These are phyloP conservation scores for Pelodytes ibericus DNA, from an alignment of 2,797 vertebrate genomes.

Conservation along the genomic window DNA sequence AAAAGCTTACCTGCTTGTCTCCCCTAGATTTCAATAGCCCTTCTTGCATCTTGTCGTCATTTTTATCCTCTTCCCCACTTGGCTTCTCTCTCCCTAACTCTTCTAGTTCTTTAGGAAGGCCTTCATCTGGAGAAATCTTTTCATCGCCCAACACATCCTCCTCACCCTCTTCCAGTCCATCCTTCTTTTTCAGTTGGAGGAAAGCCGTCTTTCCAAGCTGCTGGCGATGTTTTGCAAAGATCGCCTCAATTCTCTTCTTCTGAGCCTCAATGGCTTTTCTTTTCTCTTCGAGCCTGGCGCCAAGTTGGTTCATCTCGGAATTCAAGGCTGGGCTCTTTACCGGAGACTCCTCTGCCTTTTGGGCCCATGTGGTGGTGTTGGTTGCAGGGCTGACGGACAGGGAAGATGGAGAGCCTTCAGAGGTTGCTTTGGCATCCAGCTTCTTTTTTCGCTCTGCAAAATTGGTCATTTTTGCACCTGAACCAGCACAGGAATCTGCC, in stretches of 20 bases:
- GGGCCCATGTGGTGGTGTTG: conserved; percentile 70
- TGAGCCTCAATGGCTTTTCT: conserved; percentile 90
- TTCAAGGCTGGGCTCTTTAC: conserved; percentile 79
- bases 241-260: conserved; percentile 91
- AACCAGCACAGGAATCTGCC: conserved; percentile 69
- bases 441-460: conserved; percentile 90
- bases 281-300: conserved; percentile 86
- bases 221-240: conserved; percentile 91
- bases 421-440: conserved; percentile 65
- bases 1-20: conserved; percentile 88
- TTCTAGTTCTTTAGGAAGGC: conserved; percentile 71
- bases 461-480: conserved; percentile 87
- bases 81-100: conserved; percentile 55
- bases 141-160: conserved; percentile 20
- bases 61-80: conserved; percentile 5
- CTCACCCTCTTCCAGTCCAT: conserved; percentile 65
- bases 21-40: conserved; percentile 25
- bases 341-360: conserved; percentile 74
- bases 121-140: conserved; percentile 70
- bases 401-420: conserved; percentile 48
- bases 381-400: conserved; percentile 60
- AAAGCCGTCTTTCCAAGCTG: conserved; percentile 89
- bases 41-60: conserved; percentile 28
- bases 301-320: conserved; percentile 87
- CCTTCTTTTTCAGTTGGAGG: conserved; percentile 84